A percentile compares a stretch with the other conserved stretches of the same genome.
phyloP scores from a whole-genome alignment of 2,888 invertebrate species.

The Baronia brevicornis region DNA sequence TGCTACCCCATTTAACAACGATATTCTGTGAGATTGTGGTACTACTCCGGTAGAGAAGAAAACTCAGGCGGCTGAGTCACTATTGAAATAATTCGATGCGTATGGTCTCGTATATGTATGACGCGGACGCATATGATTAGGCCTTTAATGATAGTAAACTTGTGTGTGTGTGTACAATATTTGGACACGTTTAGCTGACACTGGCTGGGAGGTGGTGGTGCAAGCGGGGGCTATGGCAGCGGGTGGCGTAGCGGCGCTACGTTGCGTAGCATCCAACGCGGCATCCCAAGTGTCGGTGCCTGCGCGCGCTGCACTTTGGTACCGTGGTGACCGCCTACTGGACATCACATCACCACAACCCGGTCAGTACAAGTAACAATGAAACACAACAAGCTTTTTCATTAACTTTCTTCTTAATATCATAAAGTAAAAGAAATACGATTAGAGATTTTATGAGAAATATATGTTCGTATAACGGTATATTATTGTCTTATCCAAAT shows the following conservation, averaged over 20 bases:
- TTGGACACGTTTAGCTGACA: too few species aligned
- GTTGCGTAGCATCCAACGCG: conserved; percentile 28
- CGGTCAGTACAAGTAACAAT: conserved; percentile 39
- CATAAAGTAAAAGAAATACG: too few species aligned
- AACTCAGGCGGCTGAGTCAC: too few species aligned
- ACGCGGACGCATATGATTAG: not conserved
- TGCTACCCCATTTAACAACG: too few species aligned
- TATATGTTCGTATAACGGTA: too few species aligned
- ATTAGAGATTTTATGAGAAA: too few species aligned
- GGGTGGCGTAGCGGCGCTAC: conserved; percentile 47
- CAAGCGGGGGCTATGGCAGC: conserved; percentile 28
- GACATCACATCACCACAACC: conserved; percentile 72
- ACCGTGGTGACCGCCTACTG: conserved; percentile 37
- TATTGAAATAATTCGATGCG: too few species aligned
- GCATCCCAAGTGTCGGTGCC: conserved; percentile 16
- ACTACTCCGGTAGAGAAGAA: too few species aligned
- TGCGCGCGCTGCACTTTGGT: conserved; percentile 37
- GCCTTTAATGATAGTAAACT: not conserved
- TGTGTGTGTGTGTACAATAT: conserved; percentile 24
- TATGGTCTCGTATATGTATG: too few species aligned
- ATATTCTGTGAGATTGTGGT: too few species aligned
- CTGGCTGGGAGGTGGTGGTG: conserved; percentile 34
- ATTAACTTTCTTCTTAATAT: not conserved
- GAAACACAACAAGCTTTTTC: not conserved
- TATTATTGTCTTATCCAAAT: too few species aligned